Evolutionary conservation across 2,113 vertebrate genomes (phyloP).

Genomic region (Pelecanoides urinatrix): DNA sequence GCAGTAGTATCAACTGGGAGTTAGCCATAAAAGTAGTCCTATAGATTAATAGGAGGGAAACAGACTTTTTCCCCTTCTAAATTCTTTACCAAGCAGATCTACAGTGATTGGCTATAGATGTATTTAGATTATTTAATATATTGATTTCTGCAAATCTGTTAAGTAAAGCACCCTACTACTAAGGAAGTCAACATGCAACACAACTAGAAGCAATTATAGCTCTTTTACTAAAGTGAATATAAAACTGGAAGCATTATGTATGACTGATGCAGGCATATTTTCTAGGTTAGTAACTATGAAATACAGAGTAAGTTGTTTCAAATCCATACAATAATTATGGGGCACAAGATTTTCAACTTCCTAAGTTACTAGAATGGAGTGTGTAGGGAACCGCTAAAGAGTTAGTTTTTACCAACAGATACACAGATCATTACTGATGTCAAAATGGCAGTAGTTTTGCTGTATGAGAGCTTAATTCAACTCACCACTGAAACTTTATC

Average conservation of each 20-base stretch:
- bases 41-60: neutral
- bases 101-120: neutral
- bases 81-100: neutral
- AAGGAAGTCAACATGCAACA: conserved; percentile 39
- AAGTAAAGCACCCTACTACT: conserved; percentile 23
- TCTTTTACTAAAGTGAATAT: conserved; percentile 28
- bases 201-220: conserved; percentile 21
- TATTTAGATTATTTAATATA: neutral
- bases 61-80: neutral
- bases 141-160: conserved; percentile 5
- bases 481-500: neutral
- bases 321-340: conserved; percentile 48
- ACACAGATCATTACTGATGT: neutral
- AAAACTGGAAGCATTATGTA: conserved; percentile 43
- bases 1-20: neutral
- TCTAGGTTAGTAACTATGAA: conserved; percentile 51
- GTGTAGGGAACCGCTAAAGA: neutral
- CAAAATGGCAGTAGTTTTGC: neutral
- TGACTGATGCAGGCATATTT: conserved; percentile 14
- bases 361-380: neutral
- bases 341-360: neutral
- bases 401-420: conserved; percentile 13
- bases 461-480: neutral
- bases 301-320: conserved; percentile 35
- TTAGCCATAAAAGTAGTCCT: conserved; percentile 31